Conservation (phyloP, 2,113 vertebrate genomes). For the Oncorhynchus nerka region DNA sequence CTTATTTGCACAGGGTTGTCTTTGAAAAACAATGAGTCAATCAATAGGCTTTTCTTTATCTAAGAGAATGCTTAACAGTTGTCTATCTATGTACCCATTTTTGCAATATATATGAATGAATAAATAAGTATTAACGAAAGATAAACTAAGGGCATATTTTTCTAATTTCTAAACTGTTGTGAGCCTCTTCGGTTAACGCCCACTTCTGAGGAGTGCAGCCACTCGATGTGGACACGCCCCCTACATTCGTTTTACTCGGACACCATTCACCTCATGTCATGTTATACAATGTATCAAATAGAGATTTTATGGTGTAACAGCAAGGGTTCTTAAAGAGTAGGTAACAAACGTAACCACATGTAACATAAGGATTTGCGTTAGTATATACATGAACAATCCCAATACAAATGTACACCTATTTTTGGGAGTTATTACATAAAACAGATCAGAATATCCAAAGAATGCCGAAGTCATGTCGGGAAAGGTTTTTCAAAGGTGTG, state of each 20-base stretch:
- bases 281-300: too few relatives aligned
- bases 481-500: too few relatives aligned
- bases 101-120: background rate
- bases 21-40: background rate
- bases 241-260: background rate
- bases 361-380: too few relatives aligned
- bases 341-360: too few relatives aligned
- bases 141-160: background rate
- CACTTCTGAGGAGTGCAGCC: background rate
- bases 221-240: background rate
- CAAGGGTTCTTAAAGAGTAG: too few relatives aligned
- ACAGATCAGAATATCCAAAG: too few relatives aligned
- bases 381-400: too few relatives aligned
- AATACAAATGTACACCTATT: too few relatives aligned
- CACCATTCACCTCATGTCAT: background rate
- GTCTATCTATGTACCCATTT: background rate
- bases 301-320: too few relatives aligned
- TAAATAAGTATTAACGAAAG: background rate
- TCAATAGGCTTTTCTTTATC: background rate
- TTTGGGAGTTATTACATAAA: too few relatives aligned
- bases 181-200: background rate
- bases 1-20: background rate
- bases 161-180: background rate
- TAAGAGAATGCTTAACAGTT: background rate
- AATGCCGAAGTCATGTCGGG: too few relatives aligned